Conservation (phyloP, 1,140 invertebrate species). For the Procambarus clarkii region DNA sequence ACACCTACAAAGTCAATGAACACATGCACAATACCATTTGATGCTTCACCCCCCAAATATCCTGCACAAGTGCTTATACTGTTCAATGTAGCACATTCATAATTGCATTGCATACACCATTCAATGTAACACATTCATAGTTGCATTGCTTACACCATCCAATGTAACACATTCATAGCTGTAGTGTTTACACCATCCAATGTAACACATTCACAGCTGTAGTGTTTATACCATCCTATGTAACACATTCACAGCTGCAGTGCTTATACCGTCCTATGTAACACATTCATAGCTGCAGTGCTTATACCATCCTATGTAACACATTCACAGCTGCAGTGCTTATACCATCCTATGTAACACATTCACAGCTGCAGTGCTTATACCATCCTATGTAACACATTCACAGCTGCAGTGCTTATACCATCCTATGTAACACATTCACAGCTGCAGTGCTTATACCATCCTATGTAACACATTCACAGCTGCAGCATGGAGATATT, state of each 20-base stretch:
- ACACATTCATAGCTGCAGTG: too few relatives aligned
- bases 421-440: slow-evolving; percentile 23
- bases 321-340: slow-evolving; percentile 28
- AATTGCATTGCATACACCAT: too few relatives aligned
- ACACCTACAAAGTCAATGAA: slow-evolving; percentile 39
- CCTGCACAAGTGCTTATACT: not conserved
- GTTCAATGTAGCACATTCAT: too few relatives aligned
- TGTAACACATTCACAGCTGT: too few relatives aligned
- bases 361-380: slow-evolving; percentile 18
- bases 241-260: too few relatives aligned
- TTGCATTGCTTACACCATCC: too few relatives aligned
- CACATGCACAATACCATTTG: slow-evolving; percentile 44
- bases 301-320: slow-evolving; percentile 3
- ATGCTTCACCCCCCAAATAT: slow-evolving; percentile 1
- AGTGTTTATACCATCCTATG: too few relatives aligned
- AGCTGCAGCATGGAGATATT: slow-evolving; percentile 18
- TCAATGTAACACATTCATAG: too few relatives aligned
- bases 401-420: not conserved
- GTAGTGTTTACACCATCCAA: not conserved
- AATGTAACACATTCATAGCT: too few relatives aligned
- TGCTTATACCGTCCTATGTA: too few relatives aligned
- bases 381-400: too few relatives aligned
- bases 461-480: slow-evolving; percentile 24
- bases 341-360: slow-evolving; percentile 15
- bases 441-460: slow-evolving; percentile 14